Conservation (phyloP, 1,140 invertebrate genomes). For the Drosophila micromelanica region DNA sequence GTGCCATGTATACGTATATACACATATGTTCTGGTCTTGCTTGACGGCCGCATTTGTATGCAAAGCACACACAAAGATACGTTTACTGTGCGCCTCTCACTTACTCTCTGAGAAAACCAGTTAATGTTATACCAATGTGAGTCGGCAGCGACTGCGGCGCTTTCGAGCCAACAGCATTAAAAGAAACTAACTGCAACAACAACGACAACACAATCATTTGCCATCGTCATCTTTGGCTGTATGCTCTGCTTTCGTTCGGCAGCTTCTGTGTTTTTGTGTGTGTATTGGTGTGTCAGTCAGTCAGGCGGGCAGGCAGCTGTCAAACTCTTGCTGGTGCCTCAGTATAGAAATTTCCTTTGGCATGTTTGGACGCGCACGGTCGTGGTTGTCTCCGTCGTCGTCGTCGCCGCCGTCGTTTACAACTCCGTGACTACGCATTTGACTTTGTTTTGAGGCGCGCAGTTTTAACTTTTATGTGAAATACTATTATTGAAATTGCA, state of each 20-base stretch:
- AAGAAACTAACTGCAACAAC: constrained; percentile 50
- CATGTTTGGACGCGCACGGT: constrained; percentile 60
- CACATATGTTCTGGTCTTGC: constrained; percentile 38
- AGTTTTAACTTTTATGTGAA: background rate
- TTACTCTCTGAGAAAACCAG: constrained; percentile 44
- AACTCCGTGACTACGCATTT: constrained; percentile 26
- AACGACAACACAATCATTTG: constrained; percentile 45
- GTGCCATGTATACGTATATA: constrained; percentile 19
- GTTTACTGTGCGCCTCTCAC: constrained; percentile 22
- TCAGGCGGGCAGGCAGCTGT: constrained; percentile 57
- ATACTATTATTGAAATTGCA: background rate
- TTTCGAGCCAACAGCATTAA: constrained; percentile 25
- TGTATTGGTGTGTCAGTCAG: constrained; percentile 44
- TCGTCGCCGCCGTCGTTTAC: constrained; percentile 42
- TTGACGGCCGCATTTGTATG: constrained; percentile 61
- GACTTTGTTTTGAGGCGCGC: constrained; percentile 40
- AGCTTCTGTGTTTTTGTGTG: constrained; percentile 34
- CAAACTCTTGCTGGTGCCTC: constrained; percentile 59
- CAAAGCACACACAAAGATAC: constrained; percentile 53
- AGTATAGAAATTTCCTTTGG: constrained; percentile 79
- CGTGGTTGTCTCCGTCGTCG: constrained; percentile 40
- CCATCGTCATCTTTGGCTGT: constrained; percentile 64
- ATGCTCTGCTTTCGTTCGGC: constrained; percentile 54
- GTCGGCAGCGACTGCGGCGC: constrained; percentile 20
- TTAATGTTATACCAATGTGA: constrained; percentile 19